Evolutionary conservation across 1,140 invertebrate species (phyloP), one percentile per base, ranked within the genome.

Genomic region (Lordiphosa collinella): DNA sequence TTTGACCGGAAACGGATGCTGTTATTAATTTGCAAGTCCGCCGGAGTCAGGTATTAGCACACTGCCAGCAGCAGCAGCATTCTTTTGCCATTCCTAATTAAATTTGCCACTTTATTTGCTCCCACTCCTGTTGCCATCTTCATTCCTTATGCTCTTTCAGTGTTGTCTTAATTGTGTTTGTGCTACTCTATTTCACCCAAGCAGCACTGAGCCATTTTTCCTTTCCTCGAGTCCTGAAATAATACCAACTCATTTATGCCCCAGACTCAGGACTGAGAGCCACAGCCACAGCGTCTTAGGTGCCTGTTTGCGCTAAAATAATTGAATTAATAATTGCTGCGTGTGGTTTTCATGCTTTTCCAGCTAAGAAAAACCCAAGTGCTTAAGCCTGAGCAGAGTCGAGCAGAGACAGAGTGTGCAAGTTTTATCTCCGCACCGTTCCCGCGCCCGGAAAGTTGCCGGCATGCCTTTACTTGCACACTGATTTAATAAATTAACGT

Each of bases 401-500:
- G 38, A 48, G 57, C 35, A 36, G 36, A 71, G 67, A 84, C 78
- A 25, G 40, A 43, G 66, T 84, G 78, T 73, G 78, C 80, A 84
- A 84, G 72, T 84, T 84, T 84, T 84, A 84, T 84, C 72, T 79
- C 44, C 36, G 54, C 46, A 48, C 22, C 40, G 10, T 14, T 11
- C 18, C 13, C 10, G 4, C 13, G 4, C 31, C n/a, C 13, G 16
- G 40, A 70, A 53, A 61, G 59, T 40, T 49, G 14, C 48, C 43
- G 11, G 56, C 59, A 74, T 86, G 59, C 61, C 78, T 87, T 87
- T 87, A 68, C 85, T 87, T 87, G 68, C 71, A 84, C 76, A 80
- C 80, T 87, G 85, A 87, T 87, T 87, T 87, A 87, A 87, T 87
- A 87, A 87, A 87, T 87, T 87, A 87, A 87, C 85, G 85, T 87